Evolutionary conservation across 2,888 invertebrate species (phyloP).

Genomic region (Neocrepidodera transversa): DNA sequence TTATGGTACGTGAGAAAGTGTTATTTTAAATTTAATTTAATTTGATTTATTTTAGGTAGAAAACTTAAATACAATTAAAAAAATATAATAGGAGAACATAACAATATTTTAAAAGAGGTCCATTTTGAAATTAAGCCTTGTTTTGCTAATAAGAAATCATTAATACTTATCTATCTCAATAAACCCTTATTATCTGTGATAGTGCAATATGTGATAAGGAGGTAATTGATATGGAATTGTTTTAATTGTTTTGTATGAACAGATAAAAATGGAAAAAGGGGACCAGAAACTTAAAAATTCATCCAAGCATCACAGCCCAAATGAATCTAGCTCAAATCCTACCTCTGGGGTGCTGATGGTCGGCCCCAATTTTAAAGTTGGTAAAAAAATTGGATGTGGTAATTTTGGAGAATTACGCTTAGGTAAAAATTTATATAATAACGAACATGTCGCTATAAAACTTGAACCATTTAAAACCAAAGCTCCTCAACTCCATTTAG

Average conservation of each 20-base stretch:
- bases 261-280: conserved; percentile 30
- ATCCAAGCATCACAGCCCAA: conserved; percentile 55
- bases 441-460: conserved; percentile 99
- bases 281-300: conserved; percentile 30
- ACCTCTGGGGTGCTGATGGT: conserved; percentile 95
- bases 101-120: too few relatives aligned
- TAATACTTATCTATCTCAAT: background rate
- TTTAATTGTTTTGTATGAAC: background rate
- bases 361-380: conserved; percentile 98
- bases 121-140: background rate
- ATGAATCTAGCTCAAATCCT: conserved; percentile 75
- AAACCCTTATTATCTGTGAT: conserved; percentile 20
- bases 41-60: background rate
- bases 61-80: too few relatives aligned
- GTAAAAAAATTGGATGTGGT: conserved; percentile 99
- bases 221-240: background rate
- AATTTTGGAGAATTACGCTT: conserved; percentile 99
- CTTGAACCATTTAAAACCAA: conserved; percentile 99
- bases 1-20: too few relatives aligned
- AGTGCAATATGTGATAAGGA: conserved; percentile 7
- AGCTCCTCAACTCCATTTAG: conserved; percentile 98
- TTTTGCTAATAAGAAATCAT: conserved; percentile 1
- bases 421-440: conserved; percentile 99
- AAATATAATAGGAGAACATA: too few relatives aligned
- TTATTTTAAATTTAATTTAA: background rate